Evolutionary conservation across 2,888 invertebrate genomes (phyloP).

Genomic region (Apamea crenata): DNA sequence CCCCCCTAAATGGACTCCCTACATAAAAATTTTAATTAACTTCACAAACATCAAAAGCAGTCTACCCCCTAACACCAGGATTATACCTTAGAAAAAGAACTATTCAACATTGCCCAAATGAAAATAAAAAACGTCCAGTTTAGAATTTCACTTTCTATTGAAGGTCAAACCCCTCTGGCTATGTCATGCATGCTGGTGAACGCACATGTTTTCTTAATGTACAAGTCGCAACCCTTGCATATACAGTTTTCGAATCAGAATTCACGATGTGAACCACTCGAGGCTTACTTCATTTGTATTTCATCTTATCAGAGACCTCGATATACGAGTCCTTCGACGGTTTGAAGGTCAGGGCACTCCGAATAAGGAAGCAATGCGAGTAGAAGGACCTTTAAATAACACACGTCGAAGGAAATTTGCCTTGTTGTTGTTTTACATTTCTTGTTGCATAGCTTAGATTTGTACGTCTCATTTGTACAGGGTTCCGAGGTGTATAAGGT

Average conservation of each 20-base stretch:
- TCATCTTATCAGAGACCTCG: conserved; percentile 23
- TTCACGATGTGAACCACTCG: conserved; percentile 23
- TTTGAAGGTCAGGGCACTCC: background rate
- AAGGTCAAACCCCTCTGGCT: background rate
- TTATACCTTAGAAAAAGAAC: background rate
- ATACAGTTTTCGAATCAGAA: conserved; percentile 30
- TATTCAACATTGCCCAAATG: background rate
- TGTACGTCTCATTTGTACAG: background rate
- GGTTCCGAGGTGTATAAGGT: background rate
- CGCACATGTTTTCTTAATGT: conserved; percentile 34
- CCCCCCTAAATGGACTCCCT: conserved; percentile 46
- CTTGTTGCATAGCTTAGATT: background rate
- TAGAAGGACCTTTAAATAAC: background rate
- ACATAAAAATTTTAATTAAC: conserved; percentile 43
- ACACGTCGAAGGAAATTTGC: background rate
- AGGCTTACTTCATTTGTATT: conserved; percentile 28
- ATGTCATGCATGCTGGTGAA: background rate
- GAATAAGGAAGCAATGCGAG: background rate
- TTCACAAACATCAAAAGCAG: conserved; percentile 40
- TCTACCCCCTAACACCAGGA: conserved; percentile 19
- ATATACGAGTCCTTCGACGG: background rate
- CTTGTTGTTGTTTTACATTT: background rate
- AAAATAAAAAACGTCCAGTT: conserved; percentile 14
- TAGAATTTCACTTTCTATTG: background rate
- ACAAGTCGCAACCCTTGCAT: conserved; percentile 15